Base-by-base conservation (phyloP, 1,140 invertebrate species). In the Drosophila takahashii region DNA sequence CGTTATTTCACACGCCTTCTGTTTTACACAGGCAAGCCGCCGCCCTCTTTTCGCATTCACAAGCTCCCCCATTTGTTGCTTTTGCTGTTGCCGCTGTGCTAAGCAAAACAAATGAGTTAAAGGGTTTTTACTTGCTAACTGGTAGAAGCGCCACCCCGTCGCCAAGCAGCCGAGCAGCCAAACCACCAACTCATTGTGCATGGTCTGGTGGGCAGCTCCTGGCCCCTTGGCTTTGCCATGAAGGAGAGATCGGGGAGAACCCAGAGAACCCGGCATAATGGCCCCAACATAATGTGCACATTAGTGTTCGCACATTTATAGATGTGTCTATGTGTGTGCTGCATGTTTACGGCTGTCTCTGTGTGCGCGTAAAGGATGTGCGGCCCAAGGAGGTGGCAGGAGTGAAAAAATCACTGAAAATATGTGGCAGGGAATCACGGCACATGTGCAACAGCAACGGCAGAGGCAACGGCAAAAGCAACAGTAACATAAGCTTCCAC, bases 241-340 rank as follows among this genome's bases (percentile, higher is more conserved):
- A 16, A 5, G 16, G 15, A 4, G 8, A 42, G 8, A 8, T 4
- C 1, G 15, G 16, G 10, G 41, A 10, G 45, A 16, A 51, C 74
- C 65, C 45, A 29, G 26, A 59, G 70, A 66, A 69, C 51, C 42
- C 51, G 52, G 76, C 71, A 89, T 87, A 87, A 87, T 87, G 84
- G 84, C 79, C 80, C 76, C 80, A 87, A 89, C 84, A 89, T 87
- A 87, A 87, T 87, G 84, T 87, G 84, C 84, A 87, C 84, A 87
- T 87, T 87, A 87, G 84, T 87, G 84, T 87, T 87, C 84, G 83
- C 84, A 87, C 84, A 89, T 89, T 87, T 87, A 89, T 87, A 87
- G 84, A 89, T 79, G 78, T 81, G 74, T 51, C 42, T 69, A 41
- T 76, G 37, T 67, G 66, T 73, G 50, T 41, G 67, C 65, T 52